phyloP scores from a whole-genome alignment of 2,888 invertebrate genomes.

The Timandra comae region DNA sequence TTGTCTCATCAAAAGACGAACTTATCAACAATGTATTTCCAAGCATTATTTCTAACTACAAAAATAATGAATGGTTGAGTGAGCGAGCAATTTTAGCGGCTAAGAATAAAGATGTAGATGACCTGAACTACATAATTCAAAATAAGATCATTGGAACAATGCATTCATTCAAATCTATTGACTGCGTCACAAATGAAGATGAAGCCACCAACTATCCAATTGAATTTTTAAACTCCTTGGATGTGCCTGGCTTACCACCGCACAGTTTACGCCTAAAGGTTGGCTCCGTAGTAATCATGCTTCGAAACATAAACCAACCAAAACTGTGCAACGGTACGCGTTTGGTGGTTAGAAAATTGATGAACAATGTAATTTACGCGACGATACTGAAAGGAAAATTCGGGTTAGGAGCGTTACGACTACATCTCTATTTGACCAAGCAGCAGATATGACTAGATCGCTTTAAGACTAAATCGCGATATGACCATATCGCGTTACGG shows the following conservation, averaged over 20 bases:
- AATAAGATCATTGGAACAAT: conserved; percentile 23
- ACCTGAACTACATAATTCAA: conserved; percentile 31
- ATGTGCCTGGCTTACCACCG: conserved; percentile 24
- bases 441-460: too few species aligned
- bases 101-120: conserved; percentile 38
- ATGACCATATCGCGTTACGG: too few species aligned
- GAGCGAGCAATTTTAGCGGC: conserved; percentile 34
- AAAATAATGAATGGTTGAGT: conserved; percentile 25
- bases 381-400: conserved; percentile 15
- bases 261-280: conserved; percentile 30
- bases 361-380: conserved; percentile 20
- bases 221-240: conserved; percentile 34
- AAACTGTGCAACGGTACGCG: conserved; percentile 22
- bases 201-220: conserved; percentile 32
- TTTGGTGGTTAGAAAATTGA: conserved; percentile 21
- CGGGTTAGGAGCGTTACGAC: too few species aligned
- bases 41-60: conserved; percentile 19
- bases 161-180: conserved; percentile 24
- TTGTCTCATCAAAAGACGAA: conserved; percentile 19
- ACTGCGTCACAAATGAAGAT: conserved; percentile 26
- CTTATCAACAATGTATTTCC: conserved; percentile 21
- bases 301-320: conserved; percentile 24
- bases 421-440: too few species aligned
- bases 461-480: too few species aligned
- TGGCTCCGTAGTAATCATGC: conserved; percentile 32